Conservation (phyloP, 2,797 vertebrate species). For the Pipistrellus pygmaeus region DNA sequence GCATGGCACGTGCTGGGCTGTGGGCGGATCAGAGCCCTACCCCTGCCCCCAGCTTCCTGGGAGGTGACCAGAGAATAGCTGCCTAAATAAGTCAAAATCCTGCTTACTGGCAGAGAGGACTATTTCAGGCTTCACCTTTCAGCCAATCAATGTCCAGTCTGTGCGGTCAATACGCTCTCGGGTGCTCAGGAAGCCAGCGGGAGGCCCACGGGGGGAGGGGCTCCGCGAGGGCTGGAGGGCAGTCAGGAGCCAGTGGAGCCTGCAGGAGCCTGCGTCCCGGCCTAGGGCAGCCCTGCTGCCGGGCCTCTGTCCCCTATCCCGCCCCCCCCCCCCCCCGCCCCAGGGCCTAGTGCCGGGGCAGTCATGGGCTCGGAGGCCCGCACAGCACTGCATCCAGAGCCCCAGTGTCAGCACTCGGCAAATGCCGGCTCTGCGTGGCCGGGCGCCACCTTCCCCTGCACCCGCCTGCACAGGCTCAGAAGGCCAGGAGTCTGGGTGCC, state of each 20-base stretch:
- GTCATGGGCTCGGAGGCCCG: fast-evolving
- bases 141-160: background rate
- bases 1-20: background rate
- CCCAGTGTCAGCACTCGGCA: fast-evolving
- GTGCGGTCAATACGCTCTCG: background rate
- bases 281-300: fast-evolving
- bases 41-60: background rate
- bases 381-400: background rate
- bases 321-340: background rate
- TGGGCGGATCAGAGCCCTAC: background rate
- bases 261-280: background rate
- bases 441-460: fast-evolving
- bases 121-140: background rate
- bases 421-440: fast-evolving
- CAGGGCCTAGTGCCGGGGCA: fast-evolving
- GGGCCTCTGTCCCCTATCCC: background rate
- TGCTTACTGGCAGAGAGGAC: background rate
- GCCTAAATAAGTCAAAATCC: constrained; percentile 50
- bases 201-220: background rate
- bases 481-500: background rate
- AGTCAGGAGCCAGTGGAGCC: fast-evolving
- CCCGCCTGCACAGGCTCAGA: fast-evolving
- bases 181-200: background rate
- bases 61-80: background rate
- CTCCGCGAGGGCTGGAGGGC: background rate